These are phyloP conservation scores for Mohoua ochrocephala DNA, from an alignment of 2,113 vertebrate species.

Conservation along the genomic window DNA sequence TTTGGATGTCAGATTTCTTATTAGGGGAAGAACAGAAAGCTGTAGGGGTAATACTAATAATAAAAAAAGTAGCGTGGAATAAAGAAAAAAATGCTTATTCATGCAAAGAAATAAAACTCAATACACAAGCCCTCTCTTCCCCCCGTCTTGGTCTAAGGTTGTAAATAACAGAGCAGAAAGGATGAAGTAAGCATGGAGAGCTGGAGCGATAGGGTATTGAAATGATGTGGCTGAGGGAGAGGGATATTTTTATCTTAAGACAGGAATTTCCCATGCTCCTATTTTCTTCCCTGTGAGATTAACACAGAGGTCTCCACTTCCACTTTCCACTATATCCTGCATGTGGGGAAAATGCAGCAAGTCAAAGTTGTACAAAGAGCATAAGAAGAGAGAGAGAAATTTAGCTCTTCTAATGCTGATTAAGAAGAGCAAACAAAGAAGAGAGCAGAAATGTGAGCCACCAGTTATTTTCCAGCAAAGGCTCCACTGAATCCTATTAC, in stretches of 20 bases:
- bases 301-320: neutral
- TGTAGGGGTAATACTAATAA: neutral
- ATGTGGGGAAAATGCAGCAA: neutral
- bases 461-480: neutral
- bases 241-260: neutral
- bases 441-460: neutral
- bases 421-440: neutral
- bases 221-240: neutral
- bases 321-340: neutral
- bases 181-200: neutral
- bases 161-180: neutral
- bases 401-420: neutral
- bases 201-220: neutral
- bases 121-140: neutral
- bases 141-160: neutral
- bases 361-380: neutral
- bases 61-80: neutral
- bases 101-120: neutral
- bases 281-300: neutral
- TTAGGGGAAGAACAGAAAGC: neutral
- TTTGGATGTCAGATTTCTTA: neutral
- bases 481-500: neutral
- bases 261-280: neutral
- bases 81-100: neutral
- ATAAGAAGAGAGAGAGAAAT: neutral